phyloP scores from a whole-genome alignment of 2,113 vertebrate species.

The Neomonachus schauinslandi region DNA sequence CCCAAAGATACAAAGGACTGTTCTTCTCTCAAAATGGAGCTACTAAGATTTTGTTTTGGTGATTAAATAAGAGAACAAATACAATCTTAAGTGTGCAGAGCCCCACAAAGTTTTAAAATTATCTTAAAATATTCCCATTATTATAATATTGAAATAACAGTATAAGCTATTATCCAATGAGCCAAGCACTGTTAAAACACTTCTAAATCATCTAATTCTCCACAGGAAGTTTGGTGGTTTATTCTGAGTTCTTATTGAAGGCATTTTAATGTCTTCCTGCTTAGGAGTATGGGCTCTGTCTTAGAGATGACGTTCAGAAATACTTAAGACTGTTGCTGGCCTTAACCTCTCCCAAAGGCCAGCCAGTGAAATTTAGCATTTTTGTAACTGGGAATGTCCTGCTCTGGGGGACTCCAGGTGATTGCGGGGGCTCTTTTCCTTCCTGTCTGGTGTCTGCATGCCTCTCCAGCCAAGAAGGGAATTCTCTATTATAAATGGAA shows the following conservation, averaged over 20 bases:
- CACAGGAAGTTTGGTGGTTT: neutral
- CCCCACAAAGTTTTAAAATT: neutral
- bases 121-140: neutral
- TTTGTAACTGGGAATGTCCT: neutral
- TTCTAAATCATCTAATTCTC: neutral
- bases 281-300: neutral
- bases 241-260: neutral
- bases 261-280: neutral
- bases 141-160: neutral
- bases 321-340: neutral
- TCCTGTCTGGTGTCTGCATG: neutral
- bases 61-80: constrained; percentile 23
- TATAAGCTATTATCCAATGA: neutral
- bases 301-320: neutral
- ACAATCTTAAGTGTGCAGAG: neutral
- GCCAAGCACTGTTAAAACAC: neutral
- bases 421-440: neutral
- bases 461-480: neutral
- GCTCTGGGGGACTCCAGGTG: neutral
- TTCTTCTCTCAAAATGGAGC: neutral
- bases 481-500: neutral
- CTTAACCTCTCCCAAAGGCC: neutral
- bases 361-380: neutral
- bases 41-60: constrained; percentile 29
- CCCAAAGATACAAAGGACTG: neutral